phyloP scores from a whole-genome alignment of 2,113 vertebrate genomes.

The Okapia johnstoni region DNA sequence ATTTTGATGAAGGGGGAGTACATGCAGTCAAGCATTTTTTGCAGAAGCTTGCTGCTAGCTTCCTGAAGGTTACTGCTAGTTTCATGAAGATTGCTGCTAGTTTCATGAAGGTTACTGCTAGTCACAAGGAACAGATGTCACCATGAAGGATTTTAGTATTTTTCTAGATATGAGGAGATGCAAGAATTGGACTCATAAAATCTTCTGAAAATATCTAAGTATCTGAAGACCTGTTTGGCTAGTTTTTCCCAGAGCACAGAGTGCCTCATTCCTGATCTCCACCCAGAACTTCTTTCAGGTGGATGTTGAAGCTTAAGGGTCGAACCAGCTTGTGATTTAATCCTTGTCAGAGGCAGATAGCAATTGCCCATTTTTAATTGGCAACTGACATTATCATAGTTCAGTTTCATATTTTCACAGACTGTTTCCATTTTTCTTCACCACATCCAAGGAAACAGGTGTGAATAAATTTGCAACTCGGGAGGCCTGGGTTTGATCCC shows the following conservation, averaged over 20 bases:
- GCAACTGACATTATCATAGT: background rate
- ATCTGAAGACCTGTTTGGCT: background rate
- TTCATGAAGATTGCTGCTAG: background rate
- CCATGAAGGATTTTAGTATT: background rate
- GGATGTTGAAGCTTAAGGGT: background rate
- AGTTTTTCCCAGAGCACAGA: background rate
- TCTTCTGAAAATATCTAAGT: background rate
- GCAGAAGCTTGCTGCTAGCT: background rate
- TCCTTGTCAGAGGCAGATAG: background rate
- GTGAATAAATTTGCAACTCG: background rate
- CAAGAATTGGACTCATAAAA: background rate
- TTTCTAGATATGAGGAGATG: background rate
- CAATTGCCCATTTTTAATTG: background rate
- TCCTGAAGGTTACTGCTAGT: too few species aligned
- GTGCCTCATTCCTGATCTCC: background rate
- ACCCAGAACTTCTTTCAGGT: background rate
- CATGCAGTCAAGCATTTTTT: background rate
- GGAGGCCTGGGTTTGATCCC: background rate
- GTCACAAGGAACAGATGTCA: background rate
- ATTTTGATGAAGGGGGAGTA: background rate
- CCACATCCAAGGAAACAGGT: background rate
- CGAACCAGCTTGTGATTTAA: background rate
- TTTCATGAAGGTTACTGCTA: background rate
- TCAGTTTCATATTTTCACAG: background rate
- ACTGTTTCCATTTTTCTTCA: background rate